Evolutionary conservation across 2,888 invertebrate species (phyloP), one percentile per base, ranked within the genome.

Genomic region (Theretra japonica): DNA sequence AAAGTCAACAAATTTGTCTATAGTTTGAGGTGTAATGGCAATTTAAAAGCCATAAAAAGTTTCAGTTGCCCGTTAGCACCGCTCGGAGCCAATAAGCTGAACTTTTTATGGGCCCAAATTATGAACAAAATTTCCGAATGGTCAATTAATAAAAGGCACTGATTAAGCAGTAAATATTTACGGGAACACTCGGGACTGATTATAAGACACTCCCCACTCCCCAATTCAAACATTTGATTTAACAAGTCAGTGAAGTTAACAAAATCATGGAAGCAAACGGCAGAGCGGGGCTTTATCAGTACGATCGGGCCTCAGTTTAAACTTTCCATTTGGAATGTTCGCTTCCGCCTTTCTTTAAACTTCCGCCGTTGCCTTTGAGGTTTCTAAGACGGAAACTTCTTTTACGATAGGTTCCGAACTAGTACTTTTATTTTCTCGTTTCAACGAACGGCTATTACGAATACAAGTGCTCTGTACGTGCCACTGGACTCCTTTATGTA

Each of bases 351-450:
- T 89, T 90, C 87, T 89, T 89, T 88, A 86, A 90, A 90, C 88
- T 91, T 91, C 83, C 83, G 82, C 81, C 80, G 79, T 83, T 82
- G 87, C 87, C 87, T 90, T 91, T 90, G 90, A 89, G 91, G 91
- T 88, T 91, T 87, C 85, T 85, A 80, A 88, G 84, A 84, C 80
- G 83, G 85, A 89, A 90, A 88, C 86, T 88, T 86, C 82, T 85
- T 87, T 85, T 83, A 77, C 84, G 79, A 85, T 83, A 81, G 84
- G 77, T 86, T 84, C 76, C 74, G 76, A 83, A 82, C 78, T 81
- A 75, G 79, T 82, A 79, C 79, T 86, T 87, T 87, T 87, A 84
- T 87, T 86, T 82, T 83, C 79, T 79, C 79, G 79, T 77, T 83
- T 81, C 76, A 74, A 77, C 68, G 75, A 78, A 74, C 73, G 74